Percentiles rank a stretch among this genome's conserved stretches.
These are phyloP conservation scores for Drosophila mimica DNA, from an alignment of 2,888 invertebrate species.

Conservation along the genomic window DNA sequence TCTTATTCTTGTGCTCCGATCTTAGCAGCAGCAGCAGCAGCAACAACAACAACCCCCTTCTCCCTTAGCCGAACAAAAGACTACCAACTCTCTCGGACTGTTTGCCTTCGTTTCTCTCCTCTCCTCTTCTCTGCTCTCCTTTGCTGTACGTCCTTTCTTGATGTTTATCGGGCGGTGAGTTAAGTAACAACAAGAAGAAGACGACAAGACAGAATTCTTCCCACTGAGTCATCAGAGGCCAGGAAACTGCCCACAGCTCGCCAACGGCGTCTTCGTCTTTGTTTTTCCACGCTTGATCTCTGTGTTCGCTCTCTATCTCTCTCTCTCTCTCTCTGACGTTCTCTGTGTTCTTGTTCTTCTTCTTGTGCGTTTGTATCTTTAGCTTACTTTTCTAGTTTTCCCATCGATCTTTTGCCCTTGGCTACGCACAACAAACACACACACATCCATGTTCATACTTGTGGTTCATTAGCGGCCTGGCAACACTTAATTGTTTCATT, in stretches of 20 bases:
- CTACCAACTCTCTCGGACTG: conserved; percentile 13
- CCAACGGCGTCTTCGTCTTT: conserved; percentile 44
- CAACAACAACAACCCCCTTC: conserved; percentile 12
- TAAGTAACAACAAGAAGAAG: conserved; percentile 9
- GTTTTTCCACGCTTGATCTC: conserved; percentile 25
- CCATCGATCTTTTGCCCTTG: conserved; percentile 59
- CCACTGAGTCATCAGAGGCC: conserved; percentile 60
- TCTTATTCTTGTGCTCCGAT: conserved; percentile 34
- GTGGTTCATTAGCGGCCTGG: conserved; percentile 64
- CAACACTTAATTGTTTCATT: conserved; percentile 61
- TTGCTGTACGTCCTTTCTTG: conserved; percentile 31
- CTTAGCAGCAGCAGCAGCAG: neutral
- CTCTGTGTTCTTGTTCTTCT: conserved; percentile 30
- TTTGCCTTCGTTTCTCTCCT: conserved; percentile 18
- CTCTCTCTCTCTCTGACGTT: neutral
- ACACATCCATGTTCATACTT: conserved; percentile 16
- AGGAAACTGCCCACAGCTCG: conserved; percentile 59
- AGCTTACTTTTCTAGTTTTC: conserved; percentile 45
- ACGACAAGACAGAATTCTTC: conserved; percentile 19
- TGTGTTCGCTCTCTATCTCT: conserved; percentile 31
- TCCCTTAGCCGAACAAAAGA: conserved; percentile 7
- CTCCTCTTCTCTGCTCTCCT: conserved; percentile 21
- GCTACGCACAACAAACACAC: neutral
- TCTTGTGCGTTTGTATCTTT: conserved; percentile 14
- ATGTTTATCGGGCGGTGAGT: conserved; percentile 35